Percentiles rank a stretch among this genome's conserved stretches.
Conservation (phyloP, 1,140 invertebrate species). For the Diabrotica undecimpunctata region DNA sequence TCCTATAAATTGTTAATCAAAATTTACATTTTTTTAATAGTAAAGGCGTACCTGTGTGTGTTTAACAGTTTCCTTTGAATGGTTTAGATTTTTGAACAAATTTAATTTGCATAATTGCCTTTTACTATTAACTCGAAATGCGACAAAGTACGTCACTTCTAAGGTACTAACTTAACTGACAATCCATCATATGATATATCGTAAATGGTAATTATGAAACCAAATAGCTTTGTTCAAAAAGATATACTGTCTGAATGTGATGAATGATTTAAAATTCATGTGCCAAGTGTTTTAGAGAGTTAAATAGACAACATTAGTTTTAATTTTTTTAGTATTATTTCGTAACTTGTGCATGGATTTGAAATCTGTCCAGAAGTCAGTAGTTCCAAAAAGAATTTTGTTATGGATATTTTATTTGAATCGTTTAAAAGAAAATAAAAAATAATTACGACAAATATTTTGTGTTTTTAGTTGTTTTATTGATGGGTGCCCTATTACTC, state of each 20-base stretch:
- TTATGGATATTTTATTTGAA: not conserved
- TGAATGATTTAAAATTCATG: slow-evolving; percentile 13
- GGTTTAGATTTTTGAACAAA: slow-evolving; percentile 4
- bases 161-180: not conserved
- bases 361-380: slow-evolving; percentile 8
- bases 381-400: slow-evolving; percentile 15
- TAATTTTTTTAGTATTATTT: slow-evolving; percentile 8
- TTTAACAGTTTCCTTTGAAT: not conserved
- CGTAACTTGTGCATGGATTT: slow-evolving; percentile 16
- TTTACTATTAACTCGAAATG: not conserved
- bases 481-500: no score
- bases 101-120: not conserved
- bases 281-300: slow-evolving; percentile 11
- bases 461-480: no score
- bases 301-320: not conserved
- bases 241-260: not conserved
- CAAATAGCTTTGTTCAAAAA: slow-evolving; percentile 2
- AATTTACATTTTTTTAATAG: not conserved
- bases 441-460: not conserved
- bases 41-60: slow-evolving; percentile 1
- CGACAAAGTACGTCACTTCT: not conserved
- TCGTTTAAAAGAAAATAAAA: not conserved
- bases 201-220: not conserved
- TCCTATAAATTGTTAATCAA: not conserved
- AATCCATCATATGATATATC: not conserved